Evolutionary conservation across 2,888 invertebrate genomes (phyloP).

Genomic region (Drosophila birchii): DNA sequence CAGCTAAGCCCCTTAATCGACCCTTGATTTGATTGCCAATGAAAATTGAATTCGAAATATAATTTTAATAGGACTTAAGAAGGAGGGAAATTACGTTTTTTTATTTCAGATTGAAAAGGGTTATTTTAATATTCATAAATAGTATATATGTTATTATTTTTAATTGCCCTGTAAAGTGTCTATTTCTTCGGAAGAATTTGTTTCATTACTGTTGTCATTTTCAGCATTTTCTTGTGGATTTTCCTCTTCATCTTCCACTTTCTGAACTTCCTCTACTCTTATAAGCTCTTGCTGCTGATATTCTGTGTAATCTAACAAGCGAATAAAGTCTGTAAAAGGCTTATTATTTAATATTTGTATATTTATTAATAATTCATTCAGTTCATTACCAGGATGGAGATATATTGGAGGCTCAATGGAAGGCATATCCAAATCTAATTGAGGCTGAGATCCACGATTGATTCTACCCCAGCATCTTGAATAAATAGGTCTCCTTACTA

Average conservation of each 20-base stretch:
- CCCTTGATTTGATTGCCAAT: constrained; percentile 25
- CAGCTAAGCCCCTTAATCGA: constrained; percentile 32
- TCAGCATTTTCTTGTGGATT: not conserved
- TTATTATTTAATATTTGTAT: not conserved
- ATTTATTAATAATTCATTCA: not conserved
- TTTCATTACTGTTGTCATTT: not conserved
- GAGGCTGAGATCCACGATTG: not conserved
- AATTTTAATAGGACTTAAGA: constrained; percentile 6
- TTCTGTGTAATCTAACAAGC: not conserved
- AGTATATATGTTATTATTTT: too few relatives aligned
- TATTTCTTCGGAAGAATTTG: not conserved
- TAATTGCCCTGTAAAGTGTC: not conserved
- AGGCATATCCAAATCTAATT: not conserved
- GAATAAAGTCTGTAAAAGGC: not conserved
- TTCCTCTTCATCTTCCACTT: not conserved
- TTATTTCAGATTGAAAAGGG: not conserved
- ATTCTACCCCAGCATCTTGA: not conserved
- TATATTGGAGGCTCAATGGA: not conserved
- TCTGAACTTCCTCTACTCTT: not conserved
- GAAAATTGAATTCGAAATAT: constrained; percentile 21
- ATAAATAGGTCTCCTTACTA: not conserved
- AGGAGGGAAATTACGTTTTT: not conserved
- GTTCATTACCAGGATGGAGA: not conserved
- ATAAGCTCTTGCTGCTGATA: not conserved
- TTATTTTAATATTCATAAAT: too few relatives aligned